Evolutionary conservation across 2,113 vertebrate genomes (phyloP), one percentile per base, ranked within the genome.

Genomic region (Coptodon bakossiorum): DNA sequence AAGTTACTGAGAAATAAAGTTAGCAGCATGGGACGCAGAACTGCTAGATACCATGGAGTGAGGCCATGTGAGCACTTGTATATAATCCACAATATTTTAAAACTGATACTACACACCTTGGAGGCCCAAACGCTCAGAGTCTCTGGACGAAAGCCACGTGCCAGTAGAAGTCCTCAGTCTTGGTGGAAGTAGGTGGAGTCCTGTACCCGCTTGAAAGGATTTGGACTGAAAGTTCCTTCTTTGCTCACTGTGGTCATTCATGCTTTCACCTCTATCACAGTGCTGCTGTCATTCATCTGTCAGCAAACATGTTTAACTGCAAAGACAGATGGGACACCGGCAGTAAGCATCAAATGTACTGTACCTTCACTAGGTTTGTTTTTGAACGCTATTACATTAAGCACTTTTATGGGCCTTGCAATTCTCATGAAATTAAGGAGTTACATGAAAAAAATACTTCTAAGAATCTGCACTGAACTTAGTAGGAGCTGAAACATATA

Each of bases 401-500:
- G 1, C 27, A 17, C 22, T 83, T 79, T 82, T 27, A 61, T 19
- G n/a, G 19, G 17, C 5, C 5, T 43, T 24, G 8, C 1, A 34
- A 4, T 27, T 38, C 86, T 54, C 45, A 82, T 82, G 38, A 71
- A 48, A 53, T 63, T 9, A 50, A 43, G 53, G 12, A 57, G 29
- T 53, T 34, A 66, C 40, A 22, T 61, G 36, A 87, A 54, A 71
- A 82, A 68, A 83, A 61, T 2, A 63, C 50, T 80, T 90, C 79
- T 86, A 89, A 87, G 82, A 78, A 48, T 91, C 61, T 84, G 91
- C 10, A 31, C 17, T 87, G 4, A 19, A 91, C 87, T 86, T 63
- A 27, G 7, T 14, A 27, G 9, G 29, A 84, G 36, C 40, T 86
- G 43, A 78, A 87, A 73, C 73, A 80, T 86, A 31, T 24, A 0